Evolutionary conservation across 2,113 vertebrate genomes (phyloP), one percentile per base, ranked within the genome.

Genomic region (Eulemur rufifrons): DNA sequence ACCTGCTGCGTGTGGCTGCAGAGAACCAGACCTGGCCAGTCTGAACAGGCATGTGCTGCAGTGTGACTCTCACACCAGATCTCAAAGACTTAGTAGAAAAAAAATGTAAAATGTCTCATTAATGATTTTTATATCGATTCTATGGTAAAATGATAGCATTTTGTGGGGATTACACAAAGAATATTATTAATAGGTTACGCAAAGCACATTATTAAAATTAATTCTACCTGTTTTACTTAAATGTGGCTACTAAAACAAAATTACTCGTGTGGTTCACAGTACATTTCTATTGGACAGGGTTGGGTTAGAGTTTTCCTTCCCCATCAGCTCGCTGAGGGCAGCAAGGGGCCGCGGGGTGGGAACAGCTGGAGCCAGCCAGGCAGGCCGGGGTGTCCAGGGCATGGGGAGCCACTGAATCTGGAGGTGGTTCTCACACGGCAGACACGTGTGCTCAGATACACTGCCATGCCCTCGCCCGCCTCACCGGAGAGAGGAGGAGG

Each of bases 181-280:
- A 37, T 25, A 82, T 66, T 56, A 32, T 61, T 34, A 45, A 45
- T 42, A 42, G 59, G 61, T n/a, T 76, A 66, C 21, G 59, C 6
- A 27, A 87, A 66, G 54, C 20, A 37, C 20, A 82, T 66, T 56
- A 32, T 61, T 34, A 45, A 89, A 80, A 34, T 71, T 50, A 37
- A 68, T 69, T 82, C 52, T 54, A 39, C 29, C 34, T 90, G 14
- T 59, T 86, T 86, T 64, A 81, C 45, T 73, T 64, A 64, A 85
- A 86, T 66, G 39, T 80, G 64, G 64, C 63, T 90, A 54, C 18
- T 47, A 27, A 90, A 96, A 78, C 69, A 80, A 96, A 78, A 61
- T 59, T 8, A 71, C 4, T 54, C 7, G 13, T 37, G 45, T 80
- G n/a, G 45, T 37, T 89, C 25, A 4, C 10, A 27, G 23, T 64